Evolutionary conservation across 2,797 vertebrate species (phyloP), one percentile per base, ranked within the genome.

Genomic region (Pseudochirops corinnae): DNA sequence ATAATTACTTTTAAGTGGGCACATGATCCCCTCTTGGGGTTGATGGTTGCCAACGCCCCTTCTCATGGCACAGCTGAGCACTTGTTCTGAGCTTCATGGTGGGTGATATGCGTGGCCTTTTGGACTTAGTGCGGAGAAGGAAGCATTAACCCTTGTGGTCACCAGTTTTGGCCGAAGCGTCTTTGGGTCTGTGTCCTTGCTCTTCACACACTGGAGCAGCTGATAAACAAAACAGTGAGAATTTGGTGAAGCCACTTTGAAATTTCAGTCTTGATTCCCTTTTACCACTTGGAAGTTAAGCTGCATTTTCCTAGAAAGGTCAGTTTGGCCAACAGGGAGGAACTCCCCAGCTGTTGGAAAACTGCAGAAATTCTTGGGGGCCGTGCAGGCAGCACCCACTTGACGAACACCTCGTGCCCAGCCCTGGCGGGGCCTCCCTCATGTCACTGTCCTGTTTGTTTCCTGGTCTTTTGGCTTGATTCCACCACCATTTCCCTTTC

Each of bases 261-360:
- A 62, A 94, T 33, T 94, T 95, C 31, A 94, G 92, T 94, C 52
- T 26, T 94, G 91, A 93, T 92, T 96, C 55, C 62, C 57, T 95
- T 93, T 94, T 94, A 93, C 39, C 94, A 18, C 18, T 94, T 60
- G 7, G 67, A 91, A 90, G 57, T 60, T 90, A 96, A 96, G 87
- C 91, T 96, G 50, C 92, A 57, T 56, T 92, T 96, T 58, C 55
- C 21, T 74, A 31, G 96, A 91, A 96, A 95, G 92, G 92, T 94
- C 90, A 94, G 57, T 82, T 87, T 93, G 13, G 58, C 58, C 50
- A 92, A 90, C 67, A 87, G 67, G 10, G 82, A 55, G 53, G 29
- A 12, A 12, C 33, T 94, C 67, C 46, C 4, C 74, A 5, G 52
- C 4, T 93, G 16, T 91, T 96, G 94, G 13, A 1, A 90, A 60